Base-by-base conservation (phyloP, 2,797 vertebrate genomes). In the Sebastes wilsoni region DNA sequence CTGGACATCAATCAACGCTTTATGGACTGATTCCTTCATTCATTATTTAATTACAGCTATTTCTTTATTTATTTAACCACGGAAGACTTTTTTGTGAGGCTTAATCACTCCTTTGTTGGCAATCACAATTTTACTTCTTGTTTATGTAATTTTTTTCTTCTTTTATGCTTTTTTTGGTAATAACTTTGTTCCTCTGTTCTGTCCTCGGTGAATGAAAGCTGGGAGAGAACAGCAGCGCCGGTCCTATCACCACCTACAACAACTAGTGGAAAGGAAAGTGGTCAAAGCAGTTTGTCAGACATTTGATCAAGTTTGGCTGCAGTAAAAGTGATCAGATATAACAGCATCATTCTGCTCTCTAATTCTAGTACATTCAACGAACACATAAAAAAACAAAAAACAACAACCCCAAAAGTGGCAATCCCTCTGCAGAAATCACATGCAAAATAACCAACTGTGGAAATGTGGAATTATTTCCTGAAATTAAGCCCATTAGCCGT, bases 1-100 rank as follows among this genome's bases (percentile, higher is more conserved):
- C 91, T 93, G 96, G 96, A 95, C 97, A 97, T 98, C 98, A 98
- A 97, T 99, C 98, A 99, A 87, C 66, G 94, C 96, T 93, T 95
- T 94, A 93, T 92, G 91, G 93, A 88, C 93, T 90, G 93, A 93
- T 95, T 95, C 91, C 90, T 94, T 94, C 89, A 92, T 95, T 94
- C 92, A 94, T 95, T 95, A 94, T 95, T 96, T 94, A 93, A 94
- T 94, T 94, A 93, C 92, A 91, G 90, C 89, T 88, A 91, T 92
- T 94, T 94, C 83, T 94, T 92, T 92, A 90, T 93, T 95, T 95
- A 93, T 96, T 95, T 94, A 93, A 93, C 88, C 91, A 90, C 82
- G 80, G 89, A 93, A 91, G 88, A 90, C 77, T 90, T 91, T 90
- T 92, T 92, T 91, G 83, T 87, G 76, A 72, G 71, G 89, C 92